Base-by-base conservation (phyloP, 2,888 invertebrate genomes). In the Hermaeophaga mercurialis region DNA sequence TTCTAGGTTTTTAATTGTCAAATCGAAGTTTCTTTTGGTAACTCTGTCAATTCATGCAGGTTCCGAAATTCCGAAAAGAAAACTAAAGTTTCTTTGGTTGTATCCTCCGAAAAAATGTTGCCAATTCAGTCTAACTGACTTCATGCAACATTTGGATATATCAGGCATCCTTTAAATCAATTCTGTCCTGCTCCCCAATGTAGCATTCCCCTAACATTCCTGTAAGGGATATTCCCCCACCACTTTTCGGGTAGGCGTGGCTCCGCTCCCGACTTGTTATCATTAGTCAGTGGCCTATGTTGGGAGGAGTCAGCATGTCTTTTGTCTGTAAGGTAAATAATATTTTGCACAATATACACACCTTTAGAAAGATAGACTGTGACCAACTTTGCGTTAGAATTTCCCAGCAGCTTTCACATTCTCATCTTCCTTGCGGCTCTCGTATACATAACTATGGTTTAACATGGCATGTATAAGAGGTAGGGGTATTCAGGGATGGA, bases 301-400 rank as follows among this genome's bases (percentile, higher is more conserved):
- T 68, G 75, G 78, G 78, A 66, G 78, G 77, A 74, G 75, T 70
- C 75, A 69, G 61, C 61, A 65, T 69, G 71, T 74, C 77, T 76
- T 70, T 78, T 78, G 78, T 78, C 81, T 81, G 84, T 81, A 84
- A 84, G 82, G 84, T 85, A 85, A 85, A 85, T 85, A 85, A 84
- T 85, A 85, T 85, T 85, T 82, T 83, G 83, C 82, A 84, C 84
- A 85, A 83, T 84, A 84, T 85, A 85, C 82, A 84, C 84, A 85
- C 82, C 83, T 77, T 75, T 77, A 70, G 65, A 62, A 60, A 61
- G 60, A 56, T 64, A 72, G 74, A 75, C 63, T 73, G 74, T 70
- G 70, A 81, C 79, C 75, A 70, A 41, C 28, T 9, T 12, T 17
- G 8, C 15, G 17, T 17, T 11, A 11, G 38, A 48, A 48, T 34